Conservation (phyloP, 2,797 vertebrate genomes). For the Fistularia commersonii region DNA sequence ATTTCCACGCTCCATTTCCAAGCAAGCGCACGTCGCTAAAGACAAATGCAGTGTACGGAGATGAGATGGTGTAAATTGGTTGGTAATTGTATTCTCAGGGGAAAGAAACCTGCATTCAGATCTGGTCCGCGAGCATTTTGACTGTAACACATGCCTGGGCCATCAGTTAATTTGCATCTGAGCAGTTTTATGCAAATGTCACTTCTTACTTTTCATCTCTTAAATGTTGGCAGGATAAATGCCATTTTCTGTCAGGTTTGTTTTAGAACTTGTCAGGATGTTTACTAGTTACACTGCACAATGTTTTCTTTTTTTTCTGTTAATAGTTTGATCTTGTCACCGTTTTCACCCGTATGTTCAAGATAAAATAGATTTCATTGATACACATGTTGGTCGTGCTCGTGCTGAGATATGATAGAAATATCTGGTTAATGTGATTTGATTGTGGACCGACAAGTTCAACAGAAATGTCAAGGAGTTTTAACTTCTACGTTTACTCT, state of each 20-base stretch:
- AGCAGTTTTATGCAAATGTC: slow-evolving; percentile 43
- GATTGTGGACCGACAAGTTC: too few relatives aligned
- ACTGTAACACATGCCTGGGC: slow-evolving; percentile 39
- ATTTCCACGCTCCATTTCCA: slow-evolving; percentile 64
- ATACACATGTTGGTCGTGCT: too few relatives aligned
- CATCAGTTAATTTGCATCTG: slow-evolving; percentile 38
- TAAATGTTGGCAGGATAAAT: slow-evolving; percentile 27
- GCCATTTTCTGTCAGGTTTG: slow-evolving; percentile 1
- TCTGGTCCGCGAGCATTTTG: slow-evolving; percentile 33
- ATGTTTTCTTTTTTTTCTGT: too few relatives aligned
- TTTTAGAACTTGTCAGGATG: too few relatives aligned
- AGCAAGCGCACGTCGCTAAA: slow-evolving; percentile 60
- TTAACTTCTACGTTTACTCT: too few relatives aligned
- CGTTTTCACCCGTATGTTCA: too few relatives aligned
- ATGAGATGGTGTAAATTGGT: slow-evolving; percentile 61
- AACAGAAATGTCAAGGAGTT: too few relatives aligned
- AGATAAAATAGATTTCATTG: too few relatives aligned
- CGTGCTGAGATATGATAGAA: too few relatives aligned
- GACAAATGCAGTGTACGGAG: slow-evolving; percentile 56
- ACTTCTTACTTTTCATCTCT: slow-evolving; percentile 13
- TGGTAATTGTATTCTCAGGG: slow-evolving; percentile 49
- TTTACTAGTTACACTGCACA: too few relatives aligned
- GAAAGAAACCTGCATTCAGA: slow-evolving; percentile 42
- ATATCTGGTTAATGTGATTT: too few relatives aligned
- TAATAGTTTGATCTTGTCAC: too few relatives aligned